Base-by-base conservation (phyloP, 92 coral and sea anemone genomes). In the Palythoa caribaeorum region DNA sequence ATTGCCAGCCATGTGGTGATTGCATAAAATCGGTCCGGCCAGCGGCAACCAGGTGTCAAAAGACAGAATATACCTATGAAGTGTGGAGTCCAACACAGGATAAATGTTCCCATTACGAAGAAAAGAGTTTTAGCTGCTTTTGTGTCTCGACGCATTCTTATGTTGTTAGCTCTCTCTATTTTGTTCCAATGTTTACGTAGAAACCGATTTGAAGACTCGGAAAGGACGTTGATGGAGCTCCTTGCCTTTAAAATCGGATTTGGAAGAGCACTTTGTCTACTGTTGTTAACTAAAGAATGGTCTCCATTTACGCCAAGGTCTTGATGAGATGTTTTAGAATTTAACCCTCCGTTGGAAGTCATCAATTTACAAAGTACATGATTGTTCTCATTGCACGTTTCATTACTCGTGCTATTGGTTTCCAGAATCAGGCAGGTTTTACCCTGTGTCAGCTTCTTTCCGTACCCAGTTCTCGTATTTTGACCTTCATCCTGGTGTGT, bases 1-100 rank as follows among this genome's bases (percentile, higher is more conserved):
- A 95, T 95, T 40, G 98, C 98, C 3, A 95, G 83, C 98, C 98
- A 95, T 17, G 98, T 95, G 13, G 98, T 95, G 11, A 92, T 70
- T 37, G 98, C 98, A 73, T 91, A 95, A 70, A 94, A 95, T 16
- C 89, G 87, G 36, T 93, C 93, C 1, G 94, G 96, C 98, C 96
- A 95, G 16, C 84, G 39, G 53, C 98, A 95, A 6, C 87, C 77
- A 1, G 89, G 80, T 6, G 71, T 72, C 15, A 95, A 66, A 5
- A 95, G 71, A 71, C 98, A 95, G 75, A 95, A 95, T 80, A 95
- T 95, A 38, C 98, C 98, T 21, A 95, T 79, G 50, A 95, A 95
- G 72, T 95, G 98, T 1, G 98, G 98, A 3, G 92, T 63, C 98
- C 98, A 95, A 48, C 96, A 95, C 39, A 93, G 15, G 3, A 95